A percentile compares a stretch with the other conserved stretches of the same genome.
Evolutionary conservation across 1,140 invertebrate genomes (phyloP).

Genomic region (Leptinotarsa defecta): DNA sequence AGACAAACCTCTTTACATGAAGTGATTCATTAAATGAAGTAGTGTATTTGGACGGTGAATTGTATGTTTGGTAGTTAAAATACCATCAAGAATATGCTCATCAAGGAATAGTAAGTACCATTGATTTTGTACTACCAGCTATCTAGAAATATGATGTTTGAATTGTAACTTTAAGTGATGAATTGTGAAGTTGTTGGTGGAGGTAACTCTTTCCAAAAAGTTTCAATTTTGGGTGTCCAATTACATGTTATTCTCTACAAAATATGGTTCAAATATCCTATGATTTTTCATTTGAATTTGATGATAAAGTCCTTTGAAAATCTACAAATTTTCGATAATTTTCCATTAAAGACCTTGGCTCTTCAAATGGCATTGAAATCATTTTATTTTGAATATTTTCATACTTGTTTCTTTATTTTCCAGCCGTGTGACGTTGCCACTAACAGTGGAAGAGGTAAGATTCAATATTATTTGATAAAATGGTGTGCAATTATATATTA

Average conservation of each 20-base stretch:
- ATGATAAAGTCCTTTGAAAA: not conserved
- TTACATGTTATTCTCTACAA: not conserved
- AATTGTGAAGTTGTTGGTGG: slow-evolving; percentile 15
- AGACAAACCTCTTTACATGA: slow-evolving; percentile 38
- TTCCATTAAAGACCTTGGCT: slow-evolving; percentile 34
- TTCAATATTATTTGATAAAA: slow-evolving; percentile 29
- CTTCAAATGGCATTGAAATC: slow-evolving; percentile 35
- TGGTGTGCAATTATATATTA: slow-evolving; percentile 18
- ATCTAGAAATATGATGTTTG: too few relatives aligned
- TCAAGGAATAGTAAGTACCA: slow-evolving; percentile 55
- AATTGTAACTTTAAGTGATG: slow-evolving; percentile 27
- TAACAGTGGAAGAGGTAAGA: slow-evolving; percentile 77
- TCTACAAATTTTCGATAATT: slow-evolving; percentile 18
- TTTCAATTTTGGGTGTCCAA: slow-evolving; percentile 1
- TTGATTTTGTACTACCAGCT: not conserved
- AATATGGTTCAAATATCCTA: not conserved
- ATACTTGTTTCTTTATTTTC: slow-evolving; percentile 58
- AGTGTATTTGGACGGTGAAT: slow-evolving; percentile 33
- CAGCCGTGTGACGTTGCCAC: slow-evolving; percentile 74
- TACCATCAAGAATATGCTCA: slow-evolving; percentile 51
- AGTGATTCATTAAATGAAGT: slow-evolving; percentile 42
- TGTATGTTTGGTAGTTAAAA: slow-evolving; percentile 48
- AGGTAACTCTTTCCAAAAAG: slow-evolving; percentile 26
- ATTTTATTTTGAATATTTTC: slow-evolving; percentile 33
- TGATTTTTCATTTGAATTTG: not conserved